Base-by-base conservation (phyloP, 2,113 vertebrate species). In the Gadus macrocephalus region DNA sequence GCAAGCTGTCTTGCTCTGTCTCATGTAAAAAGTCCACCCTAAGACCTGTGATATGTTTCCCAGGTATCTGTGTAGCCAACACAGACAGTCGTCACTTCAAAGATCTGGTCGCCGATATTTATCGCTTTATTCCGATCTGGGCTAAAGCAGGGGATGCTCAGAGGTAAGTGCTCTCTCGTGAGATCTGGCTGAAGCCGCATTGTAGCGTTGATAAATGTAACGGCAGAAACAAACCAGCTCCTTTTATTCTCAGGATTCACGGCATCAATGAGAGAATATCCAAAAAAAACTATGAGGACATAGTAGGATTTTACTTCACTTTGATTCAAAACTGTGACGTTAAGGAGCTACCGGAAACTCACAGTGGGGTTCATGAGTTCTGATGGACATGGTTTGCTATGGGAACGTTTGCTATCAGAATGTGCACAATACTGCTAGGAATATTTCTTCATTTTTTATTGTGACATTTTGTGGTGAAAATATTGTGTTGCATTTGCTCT, bases 201-300 rank as follows among this genome's bases (percentile, higher is more conserved):
- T 22, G 53, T 55, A 35, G 6, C 31, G 6, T 35, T 35, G 2
- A 61, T 9, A 61, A 27, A 20, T 25, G 60, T 9, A 15, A 20
- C 12, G 14, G 60, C 20, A 25, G 15, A 20, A 62, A 25, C 14
- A n/a, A 62, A 25, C 20, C 12, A 62, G 12, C 25, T 62, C 2
- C 62, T n/a, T 55, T 7, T 64, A 56, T 64, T 77, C 69, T 72
- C 78, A 89, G 96, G 85, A 87, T 98, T 75, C 96, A 99, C 56
- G 96, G 96, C 12, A 64, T 95, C 76, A 97, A 98, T 17, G 96
- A 99, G 89, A 94, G 94, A 79, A 96, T 98, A 87, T 95, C 96
- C 0, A 15, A 88, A 59, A 88, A 93, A 79, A 92, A 85, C 81
- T 97, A 95, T 0, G 93, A 96, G 84, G 93, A 88, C 1, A 82